phyloP scores from a whole-genome alignment of 2,113 vertebrate species.

The Serinus canaria region DNA sequence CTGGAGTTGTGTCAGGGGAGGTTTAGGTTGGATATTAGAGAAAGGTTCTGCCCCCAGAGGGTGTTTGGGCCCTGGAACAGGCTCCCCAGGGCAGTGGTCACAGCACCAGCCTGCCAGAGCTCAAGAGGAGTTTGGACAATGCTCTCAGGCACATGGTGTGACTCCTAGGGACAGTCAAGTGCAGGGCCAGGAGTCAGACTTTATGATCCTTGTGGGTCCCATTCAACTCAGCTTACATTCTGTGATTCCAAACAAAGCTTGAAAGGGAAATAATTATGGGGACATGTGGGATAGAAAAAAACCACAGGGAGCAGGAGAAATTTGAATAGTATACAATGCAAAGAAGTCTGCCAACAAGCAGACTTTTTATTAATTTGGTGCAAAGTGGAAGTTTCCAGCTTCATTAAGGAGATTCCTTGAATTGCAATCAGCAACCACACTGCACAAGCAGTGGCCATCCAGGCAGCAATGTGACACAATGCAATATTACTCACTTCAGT shows the following conservation, averaged over 20 bases:
- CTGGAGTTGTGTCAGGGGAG: background rate
- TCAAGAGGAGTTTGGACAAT: accelerated
- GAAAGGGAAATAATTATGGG: background rate
- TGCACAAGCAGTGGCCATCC: background rate
- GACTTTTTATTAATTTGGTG: background rate
- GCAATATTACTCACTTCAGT: background rate
- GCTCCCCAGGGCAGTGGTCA: background rate
- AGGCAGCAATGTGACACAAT: background rate
- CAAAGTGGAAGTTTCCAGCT: background rate
- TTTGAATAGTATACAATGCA: background rate
- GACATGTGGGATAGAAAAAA: background rate
- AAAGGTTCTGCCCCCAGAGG: background rate
- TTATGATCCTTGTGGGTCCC: background rate
- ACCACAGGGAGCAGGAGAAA: background rate
- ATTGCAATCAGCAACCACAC: background rate
- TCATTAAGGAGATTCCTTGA: background rate
- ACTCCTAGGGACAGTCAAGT: background rate
- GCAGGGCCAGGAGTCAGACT: background rate
- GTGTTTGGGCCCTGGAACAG: background rate
- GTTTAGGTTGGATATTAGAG: accelerated
- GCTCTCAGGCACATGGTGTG: background rate
- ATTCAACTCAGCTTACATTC: background rate
- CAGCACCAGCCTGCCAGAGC: background rate
- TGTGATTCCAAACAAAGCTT: background rate
- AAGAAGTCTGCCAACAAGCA: background rate